Conservation (phyloP, 2,888 invertebrate genomes). For the Dusona sp. region DNA sequence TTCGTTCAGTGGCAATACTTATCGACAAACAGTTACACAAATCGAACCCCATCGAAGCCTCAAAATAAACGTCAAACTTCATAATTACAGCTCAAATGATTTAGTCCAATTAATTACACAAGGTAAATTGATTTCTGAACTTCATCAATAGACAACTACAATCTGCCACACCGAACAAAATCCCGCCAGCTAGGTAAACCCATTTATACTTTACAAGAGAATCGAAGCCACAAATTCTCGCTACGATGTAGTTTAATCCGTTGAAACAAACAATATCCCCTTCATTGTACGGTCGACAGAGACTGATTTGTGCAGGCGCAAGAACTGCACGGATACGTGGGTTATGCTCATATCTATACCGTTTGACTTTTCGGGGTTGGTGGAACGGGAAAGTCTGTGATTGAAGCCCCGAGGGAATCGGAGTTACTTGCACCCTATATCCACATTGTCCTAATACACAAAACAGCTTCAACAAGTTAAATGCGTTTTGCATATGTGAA, state of each 20-base stretch:
- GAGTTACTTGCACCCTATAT: conserved; percentile 23
- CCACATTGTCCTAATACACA: not conserved
- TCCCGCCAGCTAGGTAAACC: not conserved
- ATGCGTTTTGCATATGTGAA: not conserved
- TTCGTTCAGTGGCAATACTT: not conserved
- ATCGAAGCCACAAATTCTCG: conserved; percentile 9
- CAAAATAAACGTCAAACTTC: not conserved
- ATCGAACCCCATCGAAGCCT: not conserved
- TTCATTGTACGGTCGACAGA: conserved; percentile 11
- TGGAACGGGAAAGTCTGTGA: conserved; percentile 1
- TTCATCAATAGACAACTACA: not conserved
- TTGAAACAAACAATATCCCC: not conserved
- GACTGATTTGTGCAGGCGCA: conserved; percentile 2
- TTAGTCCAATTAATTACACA: not conserved
- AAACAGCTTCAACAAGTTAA: not conserved
- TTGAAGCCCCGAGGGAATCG: conserved; percentile 41
- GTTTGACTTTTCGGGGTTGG: conserved; percentile 37
- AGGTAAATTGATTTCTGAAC: not conserved
- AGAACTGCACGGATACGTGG: not conserved
- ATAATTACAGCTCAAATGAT: not conserved
- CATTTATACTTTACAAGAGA: not conserved
- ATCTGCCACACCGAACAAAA: not conserved
- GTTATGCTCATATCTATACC: not conserved
- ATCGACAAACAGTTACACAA: not conserved
- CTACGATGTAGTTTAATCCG: not conserved